Base-by-base conservation (phyloP, 64 coral and sea anemone genomes). In the Stichodactyla mertensii region DNA sequence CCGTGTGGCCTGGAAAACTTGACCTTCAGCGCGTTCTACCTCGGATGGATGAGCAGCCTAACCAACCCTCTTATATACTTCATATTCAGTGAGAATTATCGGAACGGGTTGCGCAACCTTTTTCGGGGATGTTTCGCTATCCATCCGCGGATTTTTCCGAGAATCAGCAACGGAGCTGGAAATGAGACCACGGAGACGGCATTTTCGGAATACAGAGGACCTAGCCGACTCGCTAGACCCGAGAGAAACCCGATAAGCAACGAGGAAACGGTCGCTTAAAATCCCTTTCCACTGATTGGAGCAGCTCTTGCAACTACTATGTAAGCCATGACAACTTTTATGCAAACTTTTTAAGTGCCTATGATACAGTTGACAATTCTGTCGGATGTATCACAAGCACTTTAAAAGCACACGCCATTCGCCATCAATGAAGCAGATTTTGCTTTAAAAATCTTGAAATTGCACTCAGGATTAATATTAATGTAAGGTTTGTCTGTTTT, bases 21-120 rank as follows among this genome's bases (percentile, higher is more conserved):
- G 11, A 11, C 9, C 6, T 64, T 85, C 26, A 58, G 19, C 16
- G 20, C 31, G 4, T 85, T 85, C 55, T 85, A 12, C 24, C 27
- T 85, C 7, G 56, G 9, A 11, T 85, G 83, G 83, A 7, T 61
- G 20, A 64, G 60, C n/a, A 24, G n/a, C 20, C 26, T 64, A 1
- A 85, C 83, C 52, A 85, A 85, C 18, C 83, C 83, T 2, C 7
- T 85, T n/a, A 85, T 85, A 16, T 85, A 85, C n/a, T 85, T 85
- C 27, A 85, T 85, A 56, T 85, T 61, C 23, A 85, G 83, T 16
- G 55, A 85, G 55, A 85, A 85, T 85, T 85, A 85, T 24, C 55
- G 83, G 16, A 85, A 85, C 52, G 83, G 83, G 10, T 52, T 85
- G 18, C 24, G 23, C 19, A 85, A 61, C 61, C 20, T 85, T 85